Evolutionary conservation across 2,113 vertebrate species (phyloP).

Genomic region (Megaptera novaeangliae): DNA sequence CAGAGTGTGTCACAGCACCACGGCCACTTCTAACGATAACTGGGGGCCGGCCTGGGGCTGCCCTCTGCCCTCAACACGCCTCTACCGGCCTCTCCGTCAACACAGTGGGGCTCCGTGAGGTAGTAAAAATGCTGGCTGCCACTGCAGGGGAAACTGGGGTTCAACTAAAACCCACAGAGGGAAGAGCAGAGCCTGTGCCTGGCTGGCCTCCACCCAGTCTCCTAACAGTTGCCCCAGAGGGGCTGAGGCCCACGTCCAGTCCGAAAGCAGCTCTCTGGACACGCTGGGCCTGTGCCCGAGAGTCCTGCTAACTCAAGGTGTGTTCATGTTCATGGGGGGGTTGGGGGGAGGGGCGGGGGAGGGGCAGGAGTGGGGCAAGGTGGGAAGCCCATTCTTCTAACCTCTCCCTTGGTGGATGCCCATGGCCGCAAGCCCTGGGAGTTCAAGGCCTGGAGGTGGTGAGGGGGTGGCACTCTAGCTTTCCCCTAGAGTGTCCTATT

Average conservation of each 20-base stretch:
- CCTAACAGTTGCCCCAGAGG: neutral
- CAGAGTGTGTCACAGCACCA: neutral
- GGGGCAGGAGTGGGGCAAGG: too few species aligned
- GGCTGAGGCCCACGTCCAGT: rapidly evolving
- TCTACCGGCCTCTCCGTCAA: neutral
- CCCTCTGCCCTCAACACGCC: rapidly evolving
- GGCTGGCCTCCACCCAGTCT: neutral
- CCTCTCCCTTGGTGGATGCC: neutral
- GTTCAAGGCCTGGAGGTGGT: neutral
- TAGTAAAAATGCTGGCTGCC: neutral
- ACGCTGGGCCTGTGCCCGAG: neutral
- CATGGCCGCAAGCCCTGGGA: neutral
- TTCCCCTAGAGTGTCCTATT: neutral
- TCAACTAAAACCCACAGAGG: neutral
- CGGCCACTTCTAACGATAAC: rapidly evolving
- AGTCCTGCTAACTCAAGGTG: neutral
- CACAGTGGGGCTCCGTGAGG: neutral
- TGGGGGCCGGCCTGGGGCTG: neutral
- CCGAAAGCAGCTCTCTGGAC: neutral
- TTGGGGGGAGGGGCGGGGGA: neutral
- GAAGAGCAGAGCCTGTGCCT: neutral
- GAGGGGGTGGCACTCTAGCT: neutral
- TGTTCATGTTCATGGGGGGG: neutral
- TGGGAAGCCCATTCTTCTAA: neutral
- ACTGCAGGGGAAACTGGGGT: neutral